These are phyloP conservation scores for Ceraclea dissimilis DNA, from an alignment of 2,888 invertebrate genomes.

Conservation along the genomic window DNA sequence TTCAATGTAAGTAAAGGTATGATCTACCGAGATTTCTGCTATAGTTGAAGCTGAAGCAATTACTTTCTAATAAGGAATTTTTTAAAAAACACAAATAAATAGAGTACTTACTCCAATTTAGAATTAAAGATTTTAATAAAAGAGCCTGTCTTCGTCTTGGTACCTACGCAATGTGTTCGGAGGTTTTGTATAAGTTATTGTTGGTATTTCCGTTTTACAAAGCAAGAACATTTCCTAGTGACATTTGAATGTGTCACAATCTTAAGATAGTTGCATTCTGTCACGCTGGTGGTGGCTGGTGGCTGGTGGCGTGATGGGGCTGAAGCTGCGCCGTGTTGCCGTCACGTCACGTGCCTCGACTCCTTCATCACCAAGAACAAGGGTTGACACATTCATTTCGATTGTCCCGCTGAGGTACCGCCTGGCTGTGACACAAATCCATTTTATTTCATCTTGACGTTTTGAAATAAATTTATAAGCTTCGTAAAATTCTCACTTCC, in stretches of 20 bases:
- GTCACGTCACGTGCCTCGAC: constrained; percentile 6
- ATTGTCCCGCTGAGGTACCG: constrained; percentile 22
- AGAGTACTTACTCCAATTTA: too few relatives aligned
- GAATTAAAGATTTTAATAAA: too few relatives aligned
- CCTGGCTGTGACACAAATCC: constrained; percentile 21
- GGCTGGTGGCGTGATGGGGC: background rate
- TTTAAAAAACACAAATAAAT: too few relatives aligned
- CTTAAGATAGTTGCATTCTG: constrained; percentile 16
- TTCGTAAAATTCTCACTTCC: background rate
- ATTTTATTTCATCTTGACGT: constrained; percentile 11
- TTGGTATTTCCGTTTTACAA: constrained; percentile 1
- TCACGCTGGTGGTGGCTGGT: constrained; percentile 7
- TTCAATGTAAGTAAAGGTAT: too few relatives aligned
- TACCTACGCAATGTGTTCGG: too few relatives aligned
- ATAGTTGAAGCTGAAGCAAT: too few relatives aligned
- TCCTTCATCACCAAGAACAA: constrained; percentile 23
- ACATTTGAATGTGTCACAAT: constrained; percentile 5
- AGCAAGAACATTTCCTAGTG: constrained; percentile 2
- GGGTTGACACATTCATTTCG: constrained; percentile 26
- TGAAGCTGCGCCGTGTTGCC: too few relatives aligned
- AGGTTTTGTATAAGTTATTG: background rate
- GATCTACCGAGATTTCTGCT: too few relatives aligned
- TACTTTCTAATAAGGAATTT: too few relatives aligned
- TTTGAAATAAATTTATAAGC: constrained; percentile 12
- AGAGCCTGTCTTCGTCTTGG: too few relatives aligned